Base-by-base conservation (phyloP, 2,888 invertebrate species). In the Drosophila rellima region DNA sequence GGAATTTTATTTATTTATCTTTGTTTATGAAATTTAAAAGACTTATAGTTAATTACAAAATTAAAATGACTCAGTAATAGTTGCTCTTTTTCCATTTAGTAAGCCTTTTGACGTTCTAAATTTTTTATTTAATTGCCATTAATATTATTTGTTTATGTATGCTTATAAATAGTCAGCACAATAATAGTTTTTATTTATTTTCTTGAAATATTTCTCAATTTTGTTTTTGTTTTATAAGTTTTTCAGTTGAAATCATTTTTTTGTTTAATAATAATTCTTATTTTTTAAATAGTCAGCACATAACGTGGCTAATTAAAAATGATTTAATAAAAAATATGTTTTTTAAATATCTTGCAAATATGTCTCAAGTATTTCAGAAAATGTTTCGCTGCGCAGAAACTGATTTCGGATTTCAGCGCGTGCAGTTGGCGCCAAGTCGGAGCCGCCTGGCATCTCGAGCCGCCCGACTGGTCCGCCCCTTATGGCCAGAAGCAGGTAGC, bases 371-470 rank as follows among this genome's bases (percentile, higher is more conserved):
- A 45, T 51, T 64, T 59, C 13, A 10, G 10, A 37, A 60, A 47
- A 59, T 45, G 31, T 60, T 51, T 11, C 26, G 33, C 17, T 47
- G 15, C 6, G 8, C 33, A 37, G 10, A 33, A 23, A 26, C 15
- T n/a, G 29, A 20, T 71, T 68, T 26, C 26, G 7, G 26, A 26
- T 26, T 26, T 26, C 8, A 26, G 69, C 73, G 77, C 73, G 78
- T 77, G 73, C 67, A 70, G 59, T 69, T 79, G 79, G 80, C 80
- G 78, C 79, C 80, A 77, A 77, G 56, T 55, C 59, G 77, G 65
- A 73, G 73, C 70, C 78, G 75, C 62, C 69, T 56, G 42, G 52
- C 50, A 50, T 50, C 42, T 29, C 33, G 11, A 42, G 33, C 15
- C 8, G 10, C 17, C 63, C 33, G 55, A 65, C 56, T 54, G 59